phyloP scores from a whole-genome alignment of 2,797 vertebrate species.

The Falco naumanni region DNA sequence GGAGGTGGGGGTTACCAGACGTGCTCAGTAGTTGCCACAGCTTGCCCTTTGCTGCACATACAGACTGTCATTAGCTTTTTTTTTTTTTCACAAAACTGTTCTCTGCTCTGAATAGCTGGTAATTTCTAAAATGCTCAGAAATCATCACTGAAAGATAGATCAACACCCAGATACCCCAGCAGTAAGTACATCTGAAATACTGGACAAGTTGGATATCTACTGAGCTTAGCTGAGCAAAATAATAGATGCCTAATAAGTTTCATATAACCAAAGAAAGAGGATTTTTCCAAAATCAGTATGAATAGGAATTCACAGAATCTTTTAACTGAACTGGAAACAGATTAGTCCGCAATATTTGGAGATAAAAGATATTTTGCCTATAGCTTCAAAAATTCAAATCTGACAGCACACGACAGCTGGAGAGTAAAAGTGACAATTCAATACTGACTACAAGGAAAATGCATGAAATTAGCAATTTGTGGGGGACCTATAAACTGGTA shows the following conservation, averaged over 20 bases:
- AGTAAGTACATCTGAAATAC: not conserved
- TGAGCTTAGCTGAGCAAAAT: not conserved
- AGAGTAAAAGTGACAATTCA: not conserved
- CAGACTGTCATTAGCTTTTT: not conserved
- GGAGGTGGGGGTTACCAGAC: not conserved
- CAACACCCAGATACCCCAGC: not conserved
- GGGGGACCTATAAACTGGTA: not conserved
- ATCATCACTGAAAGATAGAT: not conserved
- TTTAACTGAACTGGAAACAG: conserved; percentile 2
- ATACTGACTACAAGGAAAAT: not conserved
- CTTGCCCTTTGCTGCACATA: accelerated
- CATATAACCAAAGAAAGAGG: not conserved
- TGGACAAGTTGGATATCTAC: not conserved
- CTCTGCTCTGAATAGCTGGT: not conserved
- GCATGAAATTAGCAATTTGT: not conserved
- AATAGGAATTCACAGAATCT: conserved; percentile 5
- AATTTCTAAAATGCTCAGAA: not conserved
- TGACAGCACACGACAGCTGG: not conserved
- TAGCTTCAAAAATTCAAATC: not conserved
- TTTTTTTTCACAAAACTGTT: not conserved
- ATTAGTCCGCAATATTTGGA: not conserved
- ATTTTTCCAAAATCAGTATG: conserved; percentile 19
- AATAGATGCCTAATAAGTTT: conserved; percentile 3
- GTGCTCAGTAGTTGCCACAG: not conserved
- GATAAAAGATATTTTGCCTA: not conserved